These are phyloP conservation scores for Lophotriccus pileatus DNA, from an alignment of 2,797 vertebrate species.

Conservation along the genomic window DNA sequence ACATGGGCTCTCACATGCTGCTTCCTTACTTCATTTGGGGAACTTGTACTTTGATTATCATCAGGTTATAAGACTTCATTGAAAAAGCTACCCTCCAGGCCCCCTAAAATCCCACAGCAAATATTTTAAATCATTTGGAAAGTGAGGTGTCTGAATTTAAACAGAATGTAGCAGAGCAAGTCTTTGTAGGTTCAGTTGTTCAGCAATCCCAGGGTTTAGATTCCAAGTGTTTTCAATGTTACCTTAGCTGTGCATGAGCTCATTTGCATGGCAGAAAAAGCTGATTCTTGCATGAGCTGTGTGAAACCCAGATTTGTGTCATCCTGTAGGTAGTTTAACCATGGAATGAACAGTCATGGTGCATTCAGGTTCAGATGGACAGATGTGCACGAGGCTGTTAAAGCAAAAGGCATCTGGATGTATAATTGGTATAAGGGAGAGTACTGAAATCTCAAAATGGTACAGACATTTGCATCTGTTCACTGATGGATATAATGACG, in stretches of 20 bases:
- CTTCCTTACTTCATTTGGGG: background rate
- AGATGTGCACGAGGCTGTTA: background rate
- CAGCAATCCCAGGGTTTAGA: background rate
- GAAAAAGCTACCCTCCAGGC: accelerated
- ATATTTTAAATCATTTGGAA: background rate
- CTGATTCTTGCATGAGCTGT: background rate
- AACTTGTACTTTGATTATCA: background rate
- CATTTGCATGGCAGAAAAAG: background rate
- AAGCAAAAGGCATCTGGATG: constrained; percentile 12
- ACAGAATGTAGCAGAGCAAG: background rate
- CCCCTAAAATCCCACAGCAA: background rate
- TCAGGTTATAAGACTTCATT: background rate
- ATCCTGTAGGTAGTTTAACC: background rate
- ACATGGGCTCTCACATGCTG: background rate
- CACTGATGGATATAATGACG: background rate
- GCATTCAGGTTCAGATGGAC: background rate
- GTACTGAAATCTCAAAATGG: background rate
- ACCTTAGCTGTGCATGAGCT: background rate
- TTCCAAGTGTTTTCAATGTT: background rate
- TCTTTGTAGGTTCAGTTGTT: background rate
- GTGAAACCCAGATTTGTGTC: background rate
- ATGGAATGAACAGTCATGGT: background rate
- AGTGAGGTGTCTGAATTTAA: background rate
- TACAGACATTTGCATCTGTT: constrained; percentile 10
- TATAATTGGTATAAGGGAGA: background rate